Conservation (phyloP, 2,113 vertebrate species). For the Mormyrus iriodes region DNA sequence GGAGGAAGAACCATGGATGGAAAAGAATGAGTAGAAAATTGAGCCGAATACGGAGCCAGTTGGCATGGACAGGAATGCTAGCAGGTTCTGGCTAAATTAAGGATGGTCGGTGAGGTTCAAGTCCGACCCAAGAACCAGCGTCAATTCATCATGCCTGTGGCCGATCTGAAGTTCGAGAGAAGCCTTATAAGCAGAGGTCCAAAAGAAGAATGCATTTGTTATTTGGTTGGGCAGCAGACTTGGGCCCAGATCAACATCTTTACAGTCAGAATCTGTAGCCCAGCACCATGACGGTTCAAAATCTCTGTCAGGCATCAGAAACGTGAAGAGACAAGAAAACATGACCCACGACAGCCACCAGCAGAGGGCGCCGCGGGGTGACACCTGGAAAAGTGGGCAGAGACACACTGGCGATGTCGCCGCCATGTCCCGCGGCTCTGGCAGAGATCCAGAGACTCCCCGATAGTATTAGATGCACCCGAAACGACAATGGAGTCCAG, state of each 20-base stretch:
- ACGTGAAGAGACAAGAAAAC: neutral
- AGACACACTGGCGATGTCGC: neutral
- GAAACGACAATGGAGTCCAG: neutral
- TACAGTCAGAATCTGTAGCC: neutral
- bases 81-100: neutral
- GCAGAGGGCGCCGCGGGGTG: neutral
- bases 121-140: neutral
- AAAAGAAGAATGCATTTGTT: neutral
- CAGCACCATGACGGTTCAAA: neutral
- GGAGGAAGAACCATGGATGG: neutral
- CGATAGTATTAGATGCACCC: neutral
- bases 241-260: neutral
- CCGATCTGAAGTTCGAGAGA: neutral
- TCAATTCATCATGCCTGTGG: neutral
- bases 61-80: neutral
- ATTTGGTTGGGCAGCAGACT: neutral
- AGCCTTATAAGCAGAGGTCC: neutral
- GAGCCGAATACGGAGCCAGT: neutral
- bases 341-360: neutral
- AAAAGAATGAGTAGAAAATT: neutral
- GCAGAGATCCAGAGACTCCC: neutral
- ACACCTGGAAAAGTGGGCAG: neutral
- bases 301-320: neutral
- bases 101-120: neutral
- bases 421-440: neutral